Base-by-base conservation (phyloP, 2,113 vertebrate genomes). In the Erinaceus europaeus region DNA sequence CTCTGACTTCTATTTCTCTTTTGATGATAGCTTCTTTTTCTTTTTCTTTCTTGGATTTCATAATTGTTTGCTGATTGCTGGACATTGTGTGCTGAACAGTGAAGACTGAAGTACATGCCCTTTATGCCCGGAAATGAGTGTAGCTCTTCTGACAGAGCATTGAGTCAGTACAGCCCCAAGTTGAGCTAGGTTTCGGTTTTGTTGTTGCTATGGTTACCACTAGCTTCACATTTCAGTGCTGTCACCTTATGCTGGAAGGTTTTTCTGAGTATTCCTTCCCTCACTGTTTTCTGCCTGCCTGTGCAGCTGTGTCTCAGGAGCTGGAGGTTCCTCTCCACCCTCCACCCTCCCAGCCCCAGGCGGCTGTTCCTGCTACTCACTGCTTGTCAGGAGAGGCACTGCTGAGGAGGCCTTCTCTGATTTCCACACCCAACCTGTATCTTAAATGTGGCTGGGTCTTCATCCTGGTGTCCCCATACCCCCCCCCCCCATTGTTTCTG, bases 1-100 rank as follows among this genome's bases (percentile, higher is more conserved):
- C 15, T 93, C 68, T 76, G n/a, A 14, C n/a, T 72, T 90, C 57
- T 86, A 40, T 68, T 89, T 88, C 44, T 86, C 13, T 84, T 62
- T 81, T 88, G 48, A 85, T n/a, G 48, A 1, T 69, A 67, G 48
- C 15, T 78, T 77, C 4, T 81, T 77, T 82, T 75, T 61, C 71
- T 57, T 73, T 52, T 14, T 27, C 61, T 32, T 59, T 25, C 5
- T 1, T 61, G 11, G 42, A 21, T 64, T 29, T 82, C 36, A 52
- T 0, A 44, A 55, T 55, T 46, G 86, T 91, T 69, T 61, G 15
- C 74, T 80, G 53, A 27, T 8, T 69, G 8, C 25, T 1, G 2
- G 42, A 64, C 36, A 57, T 86, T 44, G 68, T 69, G 27, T 68
- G n/a, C 75, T 59, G 52, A 85, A 44, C 20, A 75, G 29, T 27